A percentile compares a stretch with the other conserved stretches of the same genome.
phyloP scores from a whole-genome alignment of 2,888 invertebrate species.

The Argyra leucocephala region DNA sequence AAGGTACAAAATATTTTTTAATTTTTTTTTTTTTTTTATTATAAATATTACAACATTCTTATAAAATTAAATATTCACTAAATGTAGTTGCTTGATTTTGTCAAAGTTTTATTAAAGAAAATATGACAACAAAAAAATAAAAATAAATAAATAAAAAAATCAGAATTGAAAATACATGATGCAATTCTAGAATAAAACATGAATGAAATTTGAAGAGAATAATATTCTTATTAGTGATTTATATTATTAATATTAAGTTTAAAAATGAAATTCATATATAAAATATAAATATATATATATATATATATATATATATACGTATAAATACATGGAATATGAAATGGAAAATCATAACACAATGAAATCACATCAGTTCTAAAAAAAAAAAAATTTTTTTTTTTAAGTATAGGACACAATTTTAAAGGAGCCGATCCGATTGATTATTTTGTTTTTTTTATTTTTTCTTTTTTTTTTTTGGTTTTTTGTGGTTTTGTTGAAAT shows the following conservation, averaged over 20 bases:
- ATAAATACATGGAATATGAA: too few relatives aligned
- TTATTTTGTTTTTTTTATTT: background rate
- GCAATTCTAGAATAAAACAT: background rate
- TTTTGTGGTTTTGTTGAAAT: background rate
- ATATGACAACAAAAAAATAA: background rate
- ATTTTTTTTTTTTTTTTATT: too few relatives aligned
- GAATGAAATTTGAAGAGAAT: constrained; percentile 1
- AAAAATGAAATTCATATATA: too few relatives aligned
- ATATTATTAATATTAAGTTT: too few relatives aligned
- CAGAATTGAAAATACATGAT: background rate
- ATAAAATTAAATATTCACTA: background rate
- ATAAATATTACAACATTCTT: background rate
- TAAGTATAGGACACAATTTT: background rate
- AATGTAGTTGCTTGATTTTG: background rate
- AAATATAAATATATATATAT: too few relatives aligned
- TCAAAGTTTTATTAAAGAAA: background rate
- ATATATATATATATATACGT: too few relatives aligned
- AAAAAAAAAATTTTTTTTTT: background rate
- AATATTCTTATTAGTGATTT: too few relatives aligned
- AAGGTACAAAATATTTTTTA: too few relatives aligned
- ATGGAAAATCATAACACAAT: too few relatives aligned
- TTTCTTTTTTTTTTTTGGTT: background rate
- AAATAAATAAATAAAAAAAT: background rate
- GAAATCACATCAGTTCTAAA: background rate
- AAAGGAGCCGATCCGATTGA: background rate